Conservation (phyloP, 2,888 invertebrate genomes). For the Coenonympha glycerion region DNA sequence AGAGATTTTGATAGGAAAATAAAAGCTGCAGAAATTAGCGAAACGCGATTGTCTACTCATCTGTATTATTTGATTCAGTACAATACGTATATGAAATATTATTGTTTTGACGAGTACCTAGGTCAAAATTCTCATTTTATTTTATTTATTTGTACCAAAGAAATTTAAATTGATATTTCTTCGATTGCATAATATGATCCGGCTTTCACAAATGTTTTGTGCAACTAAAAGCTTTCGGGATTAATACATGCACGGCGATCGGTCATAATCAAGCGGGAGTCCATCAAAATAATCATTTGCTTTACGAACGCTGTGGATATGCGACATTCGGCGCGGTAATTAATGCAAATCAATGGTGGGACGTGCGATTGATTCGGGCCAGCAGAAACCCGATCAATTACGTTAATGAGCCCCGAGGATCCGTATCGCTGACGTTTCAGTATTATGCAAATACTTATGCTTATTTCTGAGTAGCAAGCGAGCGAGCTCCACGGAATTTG, state of each 20-base stretch:
- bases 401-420: conserved; percentile 68
- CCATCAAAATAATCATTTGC: conserved; percentile 64
- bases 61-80: not conserved
- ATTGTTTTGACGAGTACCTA: too few relatives aligned
- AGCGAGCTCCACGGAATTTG: conserved; percentile 27
- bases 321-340: conserved; percentile 67
- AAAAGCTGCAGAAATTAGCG: conserved; percentile 30
- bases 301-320: conserved; percentile 52
- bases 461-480: conserved; percentile 50
- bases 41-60: conserved; percentile 11
- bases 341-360: conserved; percentile 72
- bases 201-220: conserved; percentile 26
- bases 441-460: conserved; percentile 64
- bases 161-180: conserved; percentile 8
- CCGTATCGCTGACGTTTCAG: conserved; percentile 67
- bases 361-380: conserved; percentile 66
- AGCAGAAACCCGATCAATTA: conserved; percentile 73
- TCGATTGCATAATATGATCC: conserved; percentile 24
- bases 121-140: too few relatives aligned
- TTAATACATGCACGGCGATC: conserved; percentile 31
- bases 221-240: conserved; percentile 32
- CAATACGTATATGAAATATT: too few relatives aligned
- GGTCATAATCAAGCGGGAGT: conserved; percentile 42
- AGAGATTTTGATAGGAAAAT: conserved; percentile 36
- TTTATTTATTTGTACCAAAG: too few relatives aligned